Percentiles rank a stretch among this genome's conserved stretches.
Evolutionary conservation across 1,140 invertebrate genomes (phyloP).

Genomic region (Lepeophtheirus salmonis): DNA sequence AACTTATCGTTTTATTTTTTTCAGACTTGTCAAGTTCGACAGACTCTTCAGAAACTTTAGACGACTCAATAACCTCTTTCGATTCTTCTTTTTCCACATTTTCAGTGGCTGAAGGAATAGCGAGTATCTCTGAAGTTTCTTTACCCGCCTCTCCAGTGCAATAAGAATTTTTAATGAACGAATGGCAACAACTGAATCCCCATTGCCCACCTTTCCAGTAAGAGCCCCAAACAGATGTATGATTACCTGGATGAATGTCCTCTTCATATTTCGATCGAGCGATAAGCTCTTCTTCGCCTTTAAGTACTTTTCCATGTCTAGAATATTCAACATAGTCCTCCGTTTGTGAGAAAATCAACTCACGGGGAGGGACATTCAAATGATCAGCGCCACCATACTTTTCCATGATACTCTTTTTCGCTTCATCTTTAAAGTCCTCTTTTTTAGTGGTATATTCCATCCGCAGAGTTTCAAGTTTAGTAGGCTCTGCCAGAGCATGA

Average conservation of each 20-base stretch:
- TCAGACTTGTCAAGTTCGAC: conserved; percentile 15
- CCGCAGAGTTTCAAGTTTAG: conserved; percentile 78
- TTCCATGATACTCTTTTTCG: conserved; percentile 54
- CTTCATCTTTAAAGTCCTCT: conserved; percentile 54
- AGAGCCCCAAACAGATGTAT: conserved; percentile 84
- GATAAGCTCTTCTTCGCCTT: conserved; percentile 65
- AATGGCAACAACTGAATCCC: conserved; percentile 93
- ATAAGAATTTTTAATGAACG: conserved; percentile 73
- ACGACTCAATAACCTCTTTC: conserved; percentile 23
- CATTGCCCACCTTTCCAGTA: conserved; percentile 77
- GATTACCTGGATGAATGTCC: conserved; percentile 77
- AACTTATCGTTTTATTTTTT: background rate
- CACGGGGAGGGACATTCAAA: conserved; percentile 58
- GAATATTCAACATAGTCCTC: conserved; percentile 94
- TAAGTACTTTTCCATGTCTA: conserved; percentile 61
- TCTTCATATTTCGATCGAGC: conserved; percentile 84
- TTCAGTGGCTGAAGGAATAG: conserved; percentile 2
- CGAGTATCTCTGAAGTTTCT: conserved; percentile 21
- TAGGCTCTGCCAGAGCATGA: conserved; percentile 88
- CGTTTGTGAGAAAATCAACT: conserved; percentile 75
- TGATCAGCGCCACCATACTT: conserved; percentile 84
- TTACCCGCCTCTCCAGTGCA: conserved; percentile 64
- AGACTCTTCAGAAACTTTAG: conserved; percentile 26
- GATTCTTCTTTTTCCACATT: conserved; percentile 24
- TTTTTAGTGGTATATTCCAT: conserved; percentile 76